Evolutionary conservation across 2,888 invertebrate genomes (phyloP).

Genomic region (Corbicula japonica): DNA sequence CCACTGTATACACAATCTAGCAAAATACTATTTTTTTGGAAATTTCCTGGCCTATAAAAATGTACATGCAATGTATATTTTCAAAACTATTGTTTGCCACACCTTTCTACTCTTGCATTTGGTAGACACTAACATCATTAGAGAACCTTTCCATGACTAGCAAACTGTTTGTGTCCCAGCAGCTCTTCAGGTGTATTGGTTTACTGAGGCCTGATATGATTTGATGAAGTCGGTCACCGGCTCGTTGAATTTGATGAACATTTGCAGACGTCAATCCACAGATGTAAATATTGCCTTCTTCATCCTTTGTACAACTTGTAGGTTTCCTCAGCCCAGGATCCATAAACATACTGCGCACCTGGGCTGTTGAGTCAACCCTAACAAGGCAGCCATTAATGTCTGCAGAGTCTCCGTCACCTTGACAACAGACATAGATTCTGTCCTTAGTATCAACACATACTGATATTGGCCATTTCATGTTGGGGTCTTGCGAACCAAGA

Average conservation of each 20-base stretch:
- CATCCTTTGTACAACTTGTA: slow-evolving; percentile 60
- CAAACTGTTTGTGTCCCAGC: slow-evolving; percentile 45
- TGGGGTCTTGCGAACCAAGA: slow-evolving; percentile 62
- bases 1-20: too few species aligned
- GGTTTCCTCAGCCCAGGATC: slow-evolving; percentile 61
- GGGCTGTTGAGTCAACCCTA: slow-evolving; percentile 54
- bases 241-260: slow-evolving; percentile 50
- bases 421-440: slow-evolving; percentile 60
- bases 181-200: slow-evolving; percentile 59
- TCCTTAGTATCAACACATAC: slow-evolving; percentile 64
- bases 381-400: slow-evolving; percentile 62
- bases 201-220: slow-evolving; percentile 62
- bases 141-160: slow-evolving; percentile 63
- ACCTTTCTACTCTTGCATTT: slow-evolving; percentile 59
- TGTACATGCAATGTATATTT: too few species aligned
- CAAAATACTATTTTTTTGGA: too few species aligned
- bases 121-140: slow-evolving; percentile 59
- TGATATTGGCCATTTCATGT: slow-evolving; percentile 68
- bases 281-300: slow-evolving; percentile 59
- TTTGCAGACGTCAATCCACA: slow-evolving; percentile 64
- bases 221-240: slow-evolving; percentile 54
- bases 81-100: too few species aligned
- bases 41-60: too few species aligned
- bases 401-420: slow-evolving; percentile 59
- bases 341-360: slow-evolving; percentile 65